Base-by-base conservation (phyloP, 1,140 invertebrate species). In the Anthonomus grandis region DNA sequence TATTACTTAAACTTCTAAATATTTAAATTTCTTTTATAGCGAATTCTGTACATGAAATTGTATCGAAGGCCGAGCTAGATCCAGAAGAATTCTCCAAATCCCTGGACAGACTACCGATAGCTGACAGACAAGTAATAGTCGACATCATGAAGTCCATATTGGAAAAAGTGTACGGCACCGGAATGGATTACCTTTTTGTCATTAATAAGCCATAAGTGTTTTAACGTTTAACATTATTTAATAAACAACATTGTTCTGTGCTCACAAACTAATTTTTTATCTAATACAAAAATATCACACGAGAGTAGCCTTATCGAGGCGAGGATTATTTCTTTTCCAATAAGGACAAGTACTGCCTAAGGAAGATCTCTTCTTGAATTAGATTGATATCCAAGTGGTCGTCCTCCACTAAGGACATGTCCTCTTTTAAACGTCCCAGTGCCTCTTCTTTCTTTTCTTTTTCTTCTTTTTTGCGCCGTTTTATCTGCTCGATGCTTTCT, bases 351-450 rank as follows among this genome's bases (percentile, higher is more conserved):
- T 85, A 86, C 66, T 83, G 78, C 4, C 70, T 73, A 1, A 85
- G 74, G 56, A 82, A 79, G 27, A 79, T 70, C 66, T 83, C 81
- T 68, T 85, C 83, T 48, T 81, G 77, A 2, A 71, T 59, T 9
- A 86, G 70, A 1, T 77, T 76, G 12, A 83, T 69, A 68, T 84
- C 81, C 25, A 85, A 68, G 65, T 86, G 79, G 55, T 83, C 83
- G 62, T 84, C 80, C 38, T 84, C 83, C 8, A 79, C 79, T 17
- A 71, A 72, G 1, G 72, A 72, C 12, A 85, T 77, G 46, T 80
- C 80, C 10, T 81, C 74, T n/a, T 78, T 72, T 15, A 86, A 74
- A 3, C 83, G 75, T 13, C 78, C 66, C 34, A 79, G 79, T 0
- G 84, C 84, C 63, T 74, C 67, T 34, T 71, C 62, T 49, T 76